Evolutionary conservation across 2,797 vertebrate species (phyloP).

Genomic region (Megaceryle alcyon): DNA sequence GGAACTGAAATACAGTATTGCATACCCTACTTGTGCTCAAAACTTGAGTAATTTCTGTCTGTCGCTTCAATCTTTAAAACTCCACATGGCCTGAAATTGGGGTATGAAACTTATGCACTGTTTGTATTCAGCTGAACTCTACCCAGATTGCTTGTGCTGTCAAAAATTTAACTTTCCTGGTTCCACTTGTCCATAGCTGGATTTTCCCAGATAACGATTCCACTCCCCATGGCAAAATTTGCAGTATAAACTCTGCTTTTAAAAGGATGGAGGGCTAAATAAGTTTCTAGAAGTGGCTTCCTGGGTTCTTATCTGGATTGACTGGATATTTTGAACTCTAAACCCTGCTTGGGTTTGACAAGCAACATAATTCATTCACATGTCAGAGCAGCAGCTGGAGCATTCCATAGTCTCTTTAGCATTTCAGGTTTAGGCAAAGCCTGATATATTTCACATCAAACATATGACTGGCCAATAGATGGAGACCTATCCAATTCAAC

Average conservation of each 20-base stretch:
- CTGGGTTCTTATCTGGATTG: neutral
- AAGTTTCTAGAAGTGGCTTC: neutral
- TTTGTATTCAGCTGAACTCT: neutral
- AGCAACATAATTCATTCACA: neutral
- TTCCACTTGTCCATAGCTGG: neutral
- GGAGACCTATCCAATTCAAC: neutral
- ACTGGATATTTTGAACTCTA: neutral
- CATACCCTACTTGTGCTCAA: neutral
- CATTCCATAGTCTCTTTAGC: neutral
- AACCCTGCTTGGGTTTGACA: neutral
- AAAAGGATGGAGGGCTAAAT: neutral
- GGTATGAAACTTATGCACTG: neutral
- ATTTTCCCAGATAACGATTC: neutral
- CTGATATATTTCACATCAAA: neutral
- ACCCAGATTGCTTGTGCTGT: neutral
- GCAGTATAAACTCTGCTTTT: neutral
- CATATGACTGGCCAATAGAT: fast-evolving
- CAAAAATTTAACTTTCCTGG: neutral
- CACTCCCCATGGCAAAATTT: neutral
- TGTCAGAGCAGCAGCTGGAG: neutral
- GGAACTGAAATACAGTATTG: neutral
- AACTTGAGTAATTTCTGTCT: neutral
- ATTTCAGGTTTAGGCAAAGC: neutral
- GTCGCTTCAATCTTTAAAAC: neutral
- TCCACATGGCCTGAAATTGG: neutral